Evolutionary conservation across 2,888 invertebrate species (phyloP).

Genomic region (Rhaphigaster nebulosa): DNA sequence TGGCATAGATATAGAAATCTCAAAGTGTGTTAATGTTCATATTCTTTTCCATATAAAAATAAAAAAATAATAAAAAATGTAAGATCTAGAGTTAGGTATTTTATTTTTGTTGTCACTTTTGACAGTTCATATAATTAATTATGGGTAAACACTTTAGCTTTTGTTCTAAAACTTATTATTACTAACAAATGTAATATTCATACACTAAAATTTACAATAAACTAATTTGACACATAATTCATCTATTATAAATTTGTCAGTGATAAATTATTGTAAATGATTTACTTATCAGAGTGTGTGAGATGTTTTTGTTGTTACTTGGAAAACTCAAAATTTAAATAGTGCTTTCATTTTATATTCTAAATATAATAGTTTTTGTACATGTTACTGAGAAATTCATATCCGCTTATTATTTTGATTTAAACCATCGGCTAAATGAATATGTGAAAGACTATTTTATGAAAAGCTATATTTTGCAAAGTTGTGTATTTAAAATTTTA

Average conservation of each 20-base stretch:
- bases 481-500: background rate
- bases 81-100: background rate
- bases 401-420: background rate
- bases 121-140: background rate
- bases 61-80: background rate
- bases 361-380: background rate
- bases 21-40: background rate
- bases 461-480: background rate
- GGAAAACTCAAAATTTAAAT: background rate
- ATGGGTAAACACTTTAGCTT: background rate
- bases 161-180: background rate
- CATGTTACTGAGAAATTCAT: background rate
- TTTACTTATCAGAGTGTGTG: background rate
- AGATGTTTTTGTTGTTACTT: background rate
- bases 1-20: slow-evolving; percentile 15
- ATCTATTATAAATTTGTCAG: background rate
- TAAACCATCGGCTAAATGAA: background rate
- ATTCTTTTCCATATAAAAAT: background rate
- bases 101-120: background rate
- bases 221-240: background rate
- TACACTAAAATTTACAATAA: background rate
- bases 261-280: background rate
- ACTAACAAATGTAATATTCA: background rate
- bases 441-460: background rate
- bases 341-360: background rate